Percentiles rank a stretch among this genome's conserved stretches.
phyloP scores from a whole-genome alignment of 2,113 vertebrate genomes.

The Monopterus albus region DNA sequence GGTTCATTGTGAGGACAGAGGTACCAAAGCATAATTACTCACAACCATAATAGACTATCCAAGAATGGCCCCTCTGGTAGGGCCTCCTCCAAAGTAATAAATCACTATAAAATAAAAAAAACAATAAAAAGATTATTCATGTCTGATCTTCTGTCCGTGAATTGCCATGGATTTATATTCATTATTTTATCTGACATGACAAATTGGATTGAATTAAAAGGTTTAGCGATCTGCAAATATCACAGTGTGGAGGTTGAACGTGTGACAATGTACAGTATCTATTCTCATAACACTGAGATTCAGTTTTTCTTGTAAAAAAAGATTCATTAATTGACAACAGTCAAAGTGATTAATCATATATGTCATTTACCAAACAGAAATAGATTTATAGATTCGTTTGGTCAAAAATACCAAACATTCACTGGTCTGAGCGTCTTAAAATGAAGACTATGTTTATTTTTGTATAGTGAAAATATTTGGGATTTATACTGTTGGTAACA shows the following conservation, averaged over 20 bases:
- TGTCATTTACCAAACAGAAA: neutral
- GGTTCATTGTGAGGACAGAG: constrained; percentile 24
- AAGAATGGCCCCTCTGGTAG: constrained; percentile 14
- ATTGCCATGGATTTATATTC: constrained; percentile 47
- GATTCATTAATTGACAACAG: too few relatives aligned
- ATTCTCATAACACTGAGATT: neutral
- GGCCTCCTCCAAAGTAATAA: constrained; percentile 45
- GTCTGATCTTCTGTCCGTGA: constrained; percentile 33
- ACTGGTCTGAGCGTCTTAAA: neutral
- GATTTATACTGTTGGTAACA: neutral
- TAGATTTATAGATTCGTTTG: neutral
- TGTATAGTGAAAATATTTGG: neutral
- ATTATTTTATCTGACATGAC: constrained; percentile 41
- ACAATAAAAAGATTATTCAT: constrained; percentile 58
- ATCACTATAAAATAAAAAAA: constrained; percentile 49
- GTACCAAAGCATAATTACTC: constrained; percentile 47
- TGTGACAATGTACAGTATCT: neutral
- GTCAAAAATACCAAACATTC: neutral
- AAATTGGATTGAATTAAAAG: constrained; percentile 39
- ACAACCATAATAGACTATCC: constrained; percentile 49
- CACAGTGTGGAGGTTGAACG: neutral
- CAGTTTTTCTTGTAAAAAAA: neutral
- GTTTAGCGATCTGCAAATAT: constrained; percentile 31
- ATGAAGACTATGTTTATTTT: neutral
- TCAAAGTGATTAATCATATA: neutral